Percentiles rank a stretch among this genome's conserved stretches.
Conservation (phyloP, 2,113 vertebrate species). For the Nycticorax nycticorax region DNA sequence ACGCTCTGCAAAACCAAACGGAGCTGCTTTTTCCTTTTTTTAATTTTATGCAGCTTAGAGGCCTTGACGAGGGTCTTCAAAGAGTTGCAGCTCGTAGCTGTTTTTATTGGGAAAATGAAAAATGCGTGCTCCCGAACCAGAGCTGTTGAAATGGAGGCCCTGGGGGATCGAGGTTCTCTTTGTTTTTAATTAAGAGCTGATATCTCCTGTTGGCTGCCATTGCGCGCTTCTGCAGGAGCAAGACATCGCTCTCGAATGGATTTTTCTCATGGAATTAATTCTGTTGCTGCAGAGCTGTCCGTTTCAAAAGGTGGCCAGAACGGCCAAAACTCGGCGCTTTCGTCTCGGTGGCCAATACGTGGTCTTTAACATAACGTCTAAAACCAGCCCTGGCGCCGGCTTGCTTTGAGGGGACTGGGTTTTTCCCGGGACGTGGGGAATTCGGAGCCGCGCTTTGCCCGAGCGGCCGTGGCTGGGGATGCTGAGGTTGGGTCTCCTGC, state of each 20-base stretch:
- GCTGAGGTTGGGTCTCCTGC: neutral
- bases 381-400: neutral
- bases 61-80: constrained; percentile 10
- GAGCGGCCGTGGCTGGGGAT: neutral
- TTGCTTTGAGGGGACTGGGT: neutral
- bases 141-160: constrained; percentile 21
- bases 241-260: neutral
- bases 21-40: neutral
- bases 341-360: constrained; percentile 17
- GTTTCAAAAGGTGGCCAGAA: constrained; percentile 3
- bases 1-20: neutral
- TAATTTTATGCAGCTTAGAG: constrained; percentile 10
- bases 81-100: neutral
- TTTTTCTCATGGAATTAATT: constrained; percentile 35
- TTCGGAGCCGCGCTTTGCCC: rapidly evolving
- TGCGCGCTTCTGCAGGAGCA: neutral
- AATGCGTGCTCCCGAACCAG: constrained; percentile 20
- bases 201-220: constrained; percentile 4
- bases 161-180: constrained; percentile 44
- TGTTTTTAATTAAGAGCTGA: constrained; percentile 62
- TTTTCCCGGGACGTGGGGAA: neutral
- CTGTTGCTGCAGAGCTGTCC: constrained; percentile 1
- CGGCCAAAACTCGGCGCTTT: constrained; percentile 41
- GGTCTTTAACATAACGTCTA: neutral
- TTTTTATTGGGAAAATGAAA: constrained; percentile 31